A percentile compares a stretch with the other conserved stretches of the same genome.
These are phyloP conservation scores for Chelonia mydas DNA, from an alignment of 2,797 vertebrate species.

Conservation along the genomic window DNA sequence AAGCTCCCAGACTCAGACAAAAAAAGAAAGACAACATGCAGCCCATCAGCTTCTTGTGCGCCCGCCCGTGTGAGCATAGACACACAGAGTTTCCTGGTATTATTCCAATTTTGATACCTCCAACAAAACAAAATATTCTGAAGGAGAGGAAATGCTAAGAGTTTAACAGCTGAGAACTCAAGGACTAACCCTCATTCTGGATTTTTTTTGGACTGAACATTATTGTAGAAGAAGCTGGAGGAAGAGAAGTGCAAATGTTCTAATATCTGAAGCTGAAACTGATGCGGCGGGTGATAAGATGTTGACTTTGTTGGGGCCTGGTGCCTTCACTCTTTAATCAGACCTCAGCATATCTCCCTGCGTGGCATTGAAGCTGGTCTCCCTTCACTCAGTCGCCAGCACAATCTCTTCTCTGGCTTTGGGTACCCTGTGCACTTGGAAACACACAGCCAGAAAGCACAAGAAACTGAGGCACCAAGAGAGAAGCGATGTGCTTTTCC, in stretches of 20 bases:
- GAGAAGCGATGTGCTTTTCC: background rate
- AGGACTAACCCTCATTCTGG: accelerated
- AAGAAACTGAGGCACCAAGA: background rate
- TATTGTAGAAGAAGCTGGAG: background rate
- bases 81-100: background rate
- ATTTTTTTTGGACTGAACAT: background rate
- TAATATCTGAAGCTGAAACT: background rate
- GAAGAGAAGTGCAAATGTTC: background rate
- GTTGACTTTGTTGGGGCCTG: background rate
- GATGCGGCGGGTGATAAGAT: background rate
- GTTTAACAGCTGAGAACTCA: background rate
- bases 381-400: background rate
- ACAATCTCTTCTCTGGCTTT: background rate
- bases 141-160: background rate
- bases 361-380: background rate
- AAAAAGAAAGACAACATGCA: background rate
- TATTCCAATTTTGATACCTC: background rate
- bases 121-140: background rate
- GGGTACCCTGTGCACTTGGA: accelerated
- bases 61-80: background rate
- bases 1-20: slow-evolving; percentile 76
- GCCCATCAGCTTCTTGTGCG: background rate
- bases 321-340: background rate
- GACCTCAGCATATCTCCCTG: no score
- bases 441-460: background rate